A percentile compares a stretch with the other conserved stretches of the same genome.
phyloP scores from a whole-genome alignment of 2,113 vertebrate species.

The Trinectes maculatus region DNA sequence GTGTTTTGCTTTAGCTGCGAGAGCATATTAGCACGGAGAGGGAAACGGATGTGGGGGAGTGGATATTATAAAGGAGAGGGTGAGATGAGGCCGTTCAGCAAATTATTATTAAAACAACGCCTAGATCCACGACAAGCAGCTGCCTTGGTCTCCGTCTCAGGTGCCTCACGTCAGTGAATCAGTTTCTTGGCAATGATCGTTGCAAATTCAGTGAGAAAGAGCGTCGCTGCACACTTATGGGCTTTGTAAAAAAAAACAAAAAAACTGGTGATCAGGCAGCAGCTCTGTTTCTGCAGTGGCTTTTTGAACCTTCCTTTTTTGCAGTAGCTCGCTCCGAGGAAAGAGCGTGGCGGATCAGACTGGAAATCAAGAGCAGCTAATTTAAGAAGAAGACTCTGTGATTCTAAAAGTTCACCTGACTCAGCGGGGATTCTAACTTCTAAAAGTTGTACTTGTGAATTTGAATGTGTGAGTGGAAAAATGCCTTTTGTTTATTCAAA shows the following conservation, averaged over 20 bases:
- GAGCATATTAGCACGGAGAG: constrained; percentile 1
- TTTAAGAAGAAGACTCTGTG: constrained; percentile 34
- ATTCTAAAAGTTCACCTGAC: constrained; percentile 29
- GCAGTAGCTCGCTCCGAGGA: constrained; percentile 11
- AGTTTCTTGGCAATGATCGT: constrained; percentile 46
- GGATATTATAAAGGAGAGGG: constrained; percentile 29
- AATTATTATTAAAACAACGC: constrained; percentile 37
- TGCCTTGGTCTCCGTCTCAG: constrained; percentile 35
- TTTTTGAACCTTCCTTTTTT: constrained; percentile 18
- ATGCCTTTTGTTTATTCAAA: constrained; percentile 51
- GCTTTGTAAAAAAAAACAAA: constrained; percentile 5
- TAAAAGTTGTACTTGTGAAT: constrained; percentile 25
- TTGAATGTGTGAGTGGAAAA: constrained; percentile 10
- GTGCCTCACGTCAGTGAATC: constrained; percentile 42
- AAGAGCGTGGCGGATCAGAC: constrained; percentile 20
- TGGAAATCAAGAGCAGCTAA: constrained; percentile 34
- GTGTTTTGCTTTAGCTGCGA: constrained; percentile 26
- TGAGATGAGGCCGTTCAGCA: constrained; percentile 17
- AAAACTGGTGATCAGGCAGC: constrained; percentile 17
- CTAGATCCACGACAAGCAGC: constrained; percentile 35
- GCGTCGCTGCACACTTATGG: background rate
- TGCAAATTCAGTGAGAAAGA: constrained; percentile 22
- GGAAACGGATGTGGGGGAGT: constrained; percentile 7
- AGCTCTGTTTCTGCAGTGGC: constrained; percentile 2
- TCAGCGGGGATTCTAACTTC: constrained; percentile 41